A percentile compares a stretch with the other conserved stretches of the same genome.
phyloP scores from a whole-genome alignment of 2,113 vertebrate genomes.

The Dromiciops gliroides region DNA sequence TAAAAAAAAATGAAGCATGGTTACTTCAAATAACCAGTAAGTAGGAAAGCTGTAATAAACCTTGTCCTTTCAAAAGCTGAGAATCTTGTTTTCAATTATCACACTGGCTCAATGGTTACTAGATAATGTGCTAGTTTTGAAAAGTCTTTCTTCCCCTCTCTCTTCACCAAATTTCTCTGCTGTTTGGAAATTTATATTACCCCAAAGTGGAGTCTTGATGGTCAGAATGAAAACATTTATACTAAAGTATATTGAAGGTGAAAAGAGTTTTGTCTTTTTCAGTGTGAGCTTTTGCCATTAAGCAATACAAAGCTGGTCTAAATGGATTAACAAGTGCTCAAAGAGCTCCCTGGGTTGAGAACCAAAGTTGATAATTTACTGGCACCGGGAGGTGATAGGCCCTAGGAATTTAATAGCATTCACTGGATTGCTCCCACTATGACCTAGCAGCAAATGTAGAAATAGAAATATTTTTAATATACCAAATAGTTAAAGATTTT shows the following conservation, averaged over 20 bases:
- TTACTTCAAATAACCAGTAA: background rate
- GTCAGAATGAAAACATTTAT: background rate
- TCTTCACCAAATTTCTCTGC: background rate
- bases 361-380: background rate
- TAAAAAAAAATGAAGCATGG: background rate
- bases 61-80: background rate
- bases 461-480: conserved; percentile 37
- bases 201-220: background rate
- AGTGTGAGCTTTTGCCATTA: background rate
- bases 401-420: background rate
- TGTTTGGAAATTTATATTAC: background rate
- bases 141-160: background rate
- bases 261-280: background rate
- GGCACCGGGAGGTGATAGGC: background rate
- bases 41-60: background rate
- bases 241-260: background rate
- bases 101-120: background rate
- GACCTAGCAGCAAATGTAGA: conserved; percentile 22
- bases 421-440: background rate
- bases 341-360: background rate
- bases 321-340: background rate
- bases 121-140: background rate
- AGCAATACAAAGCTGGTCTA: background rate
- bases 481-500: background rate
- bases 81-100: background rate